These are phyloP conservation scores for Eulemur mongoz DNA, from an alignment of 2,797 vertebrate species.

Conservation along the genomic window DNA sequence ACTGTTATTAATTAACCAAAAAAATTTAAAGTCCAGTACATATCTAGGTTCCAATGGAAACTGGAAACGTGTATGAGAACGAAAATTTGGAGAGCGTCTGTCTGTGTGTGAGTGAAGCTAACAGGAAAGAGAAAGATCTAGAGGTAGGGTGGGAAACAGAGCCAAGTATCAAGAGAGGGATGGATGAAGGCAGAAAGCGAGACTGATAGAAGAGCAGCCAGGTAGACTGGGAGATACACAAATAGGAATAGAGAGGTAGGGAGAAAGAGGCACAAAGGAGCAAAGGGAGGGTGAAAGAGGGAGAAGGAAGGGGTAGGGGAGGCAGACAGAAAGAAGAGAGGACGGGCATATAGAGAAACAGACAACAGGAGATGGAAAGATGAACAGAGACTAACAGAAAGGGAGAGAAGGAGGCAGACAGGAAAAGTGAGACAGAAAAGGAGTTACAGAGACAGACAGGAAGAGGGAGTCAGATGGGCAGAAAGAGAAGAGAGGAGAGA, in stretches of 20 bases:
- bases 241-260: neutral
- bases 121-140: neutral
- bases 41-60: conserved; percentile 26
- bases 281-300: neutral
- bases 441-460: neutral
- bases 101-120: neutral
- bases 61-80: neutral
- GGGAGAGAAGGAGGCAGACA: neutral
- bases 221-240: neutral
- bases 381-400: neutral
- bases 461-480: neutral
- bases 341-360: neutral
- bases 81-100: conserved; percentile 13
- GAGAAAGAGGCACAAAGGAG: neutral
- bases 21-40: neutral
- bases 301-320: neutral
- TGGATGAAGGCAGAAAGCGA: neutral
- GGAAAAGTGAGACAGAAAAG: neutral
- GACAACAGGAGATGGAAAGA: neutral
- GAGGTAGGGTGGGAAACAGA: neutral
- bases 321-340: neutral
- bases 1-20: conserved; percentile 1
- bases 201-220: neutral
- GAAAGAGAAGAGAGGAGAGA: neutral
- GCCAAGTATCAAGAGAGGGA: neutral